phyloP scores from a whole-genome alignment of 2,797 vertebrate genomes.

The Anisognathus igniventris region DNA sequence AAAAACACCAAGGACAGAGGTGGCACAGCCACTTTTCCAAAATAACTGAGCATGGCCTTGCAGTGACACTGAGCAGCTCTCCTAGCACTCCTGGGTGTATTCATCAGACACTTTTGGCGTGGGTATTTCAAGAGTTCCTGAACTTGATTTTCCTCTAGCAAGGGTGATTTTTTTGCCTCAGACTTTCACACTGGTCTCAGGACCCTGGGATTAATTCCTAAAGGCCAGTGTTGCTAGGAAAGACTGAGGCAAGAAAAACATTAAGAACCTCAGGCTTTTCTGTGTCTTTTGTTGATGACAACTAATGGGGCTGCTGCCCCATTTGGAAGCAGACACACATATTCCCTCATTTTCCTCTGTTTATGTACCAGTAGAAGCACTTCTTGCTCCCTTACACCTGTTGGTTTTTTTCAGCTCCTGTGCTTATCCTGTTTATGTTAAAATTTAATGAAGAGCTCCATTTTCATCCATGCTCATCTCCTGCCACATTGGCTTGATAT shows the following conservation, averaged over 20 bases:
- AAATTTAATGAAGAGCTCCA: background rate
- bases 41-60: rapidly evolving
- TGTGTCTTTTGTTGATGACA: background rate
- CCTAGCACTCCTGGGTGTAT: background rate
- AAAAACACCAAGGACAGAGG: background rate
- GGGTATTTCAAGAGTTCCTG: background rate
- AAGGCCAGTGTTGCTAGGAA: background rate
- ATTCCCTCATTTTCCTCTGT: background rate
- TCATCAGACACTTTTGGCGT: rapidly evolving
- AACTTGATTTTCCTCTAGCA: background rate
- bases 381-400: background rate
- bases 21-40: background rate
- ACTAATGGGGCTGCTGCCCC: no score
- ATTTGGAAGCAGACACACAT: background rate
- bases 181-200: background rate
- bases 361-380: background rate
- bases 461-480: background rate
- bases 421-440: background rate
- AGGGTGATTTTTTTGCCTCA: background rate
- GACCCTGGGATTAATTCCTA: background rate
- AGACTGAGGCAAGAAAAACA: background rate
- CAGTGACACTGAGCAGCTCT: background rate
- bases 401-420: background rate
- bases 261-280: background rate
- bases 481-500: background rate